Percentiles rank a stretch among this genome's conserved stretches.
phyloP scores from a whole-genome alignment of 1,140 invertebrate genomes.

The Oryctes rhinoceros region DNA sequence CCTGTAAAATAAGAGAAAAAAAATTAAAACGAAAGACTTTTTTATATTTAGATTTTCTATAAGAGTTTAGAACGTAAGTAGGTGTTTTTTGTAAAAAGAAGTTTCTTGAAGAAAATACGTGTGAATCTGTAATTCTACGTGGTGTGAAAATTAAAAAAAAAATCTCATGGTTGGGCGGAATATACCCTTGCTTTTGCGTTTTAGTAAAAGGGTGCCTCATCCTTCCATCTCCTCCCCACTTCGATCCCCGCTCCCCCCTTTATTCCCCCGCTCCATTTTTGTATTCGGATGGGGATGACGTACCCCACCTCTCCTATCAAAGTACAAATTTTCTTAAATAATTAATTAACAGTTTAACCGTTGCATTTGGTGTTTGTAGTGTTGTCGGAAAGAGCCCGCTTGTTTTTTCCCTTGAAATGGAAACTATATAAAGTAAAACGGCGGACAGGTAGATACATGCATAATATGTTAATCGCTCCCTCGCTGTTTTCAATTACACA shows the following conservation, averaged over 20 bases:
- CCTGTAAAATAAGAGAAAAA: slow-evolving; percentile 45
- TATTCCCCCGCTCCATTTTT: not conserved
- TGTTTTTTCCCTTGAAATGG: slow-evolving; percentile 18
- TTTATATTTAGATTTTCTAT: slow-evolving; percentile 41
- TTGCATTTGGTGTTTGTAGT: slow-evolving; percentile 57
- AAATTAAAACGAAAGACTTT: slow-evolving; percentile 46
- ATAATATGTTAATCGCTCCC: slow-evolving; percentile 54
- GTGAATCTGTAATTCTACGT: not conserved
- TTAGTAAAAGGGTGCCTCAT: not conserved
- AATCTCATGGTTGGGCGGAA: slow-evolving; percentile 53
- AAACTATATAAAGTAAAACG: slow-evolving; percentile 10
- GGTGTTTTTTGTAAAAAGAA: slow-evolving; percentile 26
- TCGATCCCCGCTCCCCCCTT: too few species aligned
- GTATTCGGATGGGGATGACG: slow-evolving; percentile 18
- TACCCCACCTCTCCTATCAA: slow-evolving; percentile 52
- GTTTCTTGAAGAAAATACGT: slow-evolving; percentile 39
- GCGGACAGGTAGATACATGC: slow-evolving; percentile 30
- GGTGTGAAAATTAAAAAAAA: slow-evolving; percentile 1
- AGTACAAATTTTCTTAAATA: slow-evolving; percentile 54
- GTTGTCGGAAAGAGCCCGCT: slow-evolving; percentile 30
- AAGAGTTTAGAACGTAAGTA: slow-evolving; percentile 11
- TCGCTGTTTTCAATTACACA: slow-evolving; percentile 60
- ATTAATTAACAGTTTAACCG: slow-evolving; percentile 48
- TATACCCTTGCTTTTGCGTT: slow-evolving; percentile 52
- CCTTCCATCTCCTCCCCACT: not conserved